These are phyloP conservation scores for Pipistrellus nathusii DNA, from an alignment of 2,797 vertebrate species.

Conservation along the genomic window DNA sequence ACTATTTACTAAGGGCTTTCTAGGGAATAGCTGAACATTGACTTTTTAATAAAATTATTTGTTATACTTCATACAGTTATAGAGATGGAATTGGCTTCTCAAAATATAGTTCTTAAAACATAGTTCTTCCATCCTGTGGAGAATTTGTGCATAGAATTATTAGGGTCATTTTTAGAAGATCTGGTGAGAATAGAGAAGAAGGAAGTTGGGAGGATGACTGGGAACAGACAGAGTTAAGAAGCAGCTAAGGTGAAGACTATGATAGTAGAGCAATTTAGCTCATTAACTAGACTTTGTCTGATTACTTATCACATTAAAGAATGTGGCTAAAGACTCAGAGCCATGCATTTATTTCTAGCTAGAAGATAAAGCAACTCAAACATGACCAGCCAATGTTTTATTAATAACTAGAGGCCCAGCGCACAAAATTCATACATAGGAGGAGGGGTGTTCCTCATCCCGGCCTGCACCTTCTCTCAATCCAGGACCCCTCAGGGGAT, in stretches of 20 bases:
- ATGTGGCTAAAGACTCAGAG: not conserved
- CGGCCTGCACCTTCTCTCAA: too few species aligned
- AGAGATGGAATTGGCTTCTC: not conserved
- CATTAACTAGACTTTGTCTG: not conserved
- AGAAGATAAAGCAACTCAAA: slow-evolving; percentile 44
- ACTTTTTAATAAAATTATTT: slow-evolving; percentile 79
- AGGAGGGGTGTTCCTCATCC: too few species aligned
- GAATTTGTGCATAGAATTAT: not conserved
- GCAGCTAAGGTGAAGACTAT: too few species aligned
- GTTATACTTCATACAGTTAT: not conserved
- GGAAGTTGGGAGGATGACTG: not conserved
- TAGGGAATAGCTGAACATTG: slow-evolving; percentile 80
- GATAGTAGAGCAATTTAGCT: not conserved
- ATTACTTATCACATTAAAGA: not conserved
- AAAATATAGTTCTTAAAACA: not conserved
- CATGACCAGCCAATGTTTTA: not conserved
- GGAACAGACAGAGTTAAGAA: not conserved
- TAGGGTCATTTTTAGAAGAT: not conserved
- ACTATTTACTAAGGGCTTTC: slow-evolving; percentile 81
- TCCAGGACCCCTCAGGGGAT: too few species aligned
- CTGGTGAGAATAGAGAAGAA: not conserved
- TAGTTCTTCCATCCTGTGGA: not conserved
- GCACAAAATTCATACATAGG: too few species aligned
- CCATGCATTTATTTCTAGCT: not conserved
- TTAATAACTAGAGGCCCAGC: not conserved